Conservation (phyloP, 2,888 invertebrate genomes). For the Prostheceraeus crozeri region DNA sequence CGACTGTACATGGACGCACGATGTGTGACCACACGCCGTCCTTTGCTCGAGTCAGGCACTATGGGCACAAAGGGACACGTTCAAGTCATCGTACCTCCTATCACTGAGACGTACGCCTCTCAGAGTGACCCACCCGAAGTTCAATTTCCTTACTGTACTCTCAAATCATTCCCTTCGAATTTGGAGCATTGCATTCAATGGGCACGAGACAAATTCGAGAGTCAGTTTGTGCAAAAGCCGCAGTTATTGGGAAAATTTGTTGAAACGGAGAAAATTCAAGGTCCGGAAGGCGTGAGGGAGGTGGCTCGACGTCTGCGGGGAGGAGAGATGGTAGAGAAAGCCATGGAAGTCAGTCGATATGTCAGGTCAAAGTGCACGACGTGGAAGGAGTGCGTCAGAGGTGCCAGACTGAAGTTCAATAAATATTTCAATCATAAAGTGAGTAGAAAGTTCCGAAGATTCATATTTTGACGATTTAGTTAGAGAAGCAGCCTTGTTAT, state of each 20-base stretch:
- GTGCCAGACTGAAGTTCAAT: slow-evolving; percentile 55
- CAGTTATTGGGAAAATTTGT: slow-evolving; percentile 37
- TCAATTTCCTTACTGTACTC: slow-evolving; percentile 56
- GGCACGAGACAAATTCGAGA: slow-evolving; percentile 52
- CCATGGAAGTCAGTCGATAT: slow-evolving; percentile 47
- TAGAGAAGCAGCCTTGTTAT: background rate
- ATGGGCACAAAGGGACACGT: slow-evolving; percentile 57
- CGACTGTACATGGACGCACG: slow-evolving; percentile 57
- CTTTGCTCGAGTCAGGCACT: slow-evolving; percentile 57
- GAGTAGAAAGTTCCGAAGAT: slow-evolving; percentile 27
- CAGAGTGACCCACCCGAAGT: slow-evolving; percentile 56
- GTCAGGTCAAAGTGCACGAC: slow-evolving; percentile 43
- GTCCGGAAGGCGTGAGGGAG: too few species aligned
- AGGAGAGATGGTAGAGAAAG: slow-evolving; percentile 47
- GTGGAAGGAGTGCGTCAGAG: slow-evolving; percentile 49
- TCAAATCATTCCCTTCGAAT: slow-evolving; percentile 58
- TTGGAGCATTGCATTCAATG: slow-evolving; percentile 59
- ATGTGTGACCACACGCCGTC: slow-evolving; percentile 54
- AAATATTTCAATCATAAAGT: slow-evolving; percentile 57
- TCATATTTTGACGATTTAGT: too few species aligned
- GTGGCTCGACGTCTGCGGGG: slow-evolving; percentile 43
- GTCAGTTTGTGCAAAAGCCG: background rate
- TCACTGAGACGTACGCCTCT: slow-evolving; percentile 56
- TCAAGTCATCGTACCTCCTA: slow-evolving; percentile 56
- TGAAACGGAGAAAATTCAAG: too few species aligned